phyloP scores from a whole-genome alignment of 2,797 vertebrate species.

The Sparidentex hasta region DNA sequence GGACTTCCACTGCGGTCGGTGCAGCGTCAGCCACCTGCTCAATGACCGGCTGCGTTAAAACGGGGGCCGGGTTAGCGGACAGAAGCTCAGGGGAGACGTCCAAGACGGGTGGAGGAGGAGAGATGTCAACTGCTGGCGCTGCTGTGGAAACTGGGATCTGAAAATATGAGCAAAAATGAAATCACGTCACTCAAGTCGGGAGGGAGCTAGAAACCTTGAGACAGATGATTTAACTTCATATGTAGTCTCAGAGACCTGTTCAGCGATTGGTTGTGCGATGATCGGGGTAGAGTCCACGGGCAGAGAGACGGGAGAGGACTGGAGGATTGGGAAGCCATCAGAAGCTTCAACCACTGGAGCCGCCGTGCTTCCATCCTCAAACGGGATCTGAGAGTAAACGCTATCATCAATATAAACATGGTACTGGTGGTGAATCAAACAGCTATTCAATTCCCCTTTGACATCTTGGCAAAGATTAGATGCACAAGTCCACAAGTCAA shows the following conservation, averaged over 20 bases:
- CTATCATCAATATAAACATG: neutral
- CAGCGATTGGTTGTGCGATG: conserved; percentile 52
- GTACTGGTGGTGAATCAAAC: neutral
- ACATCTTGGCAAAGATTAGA: neutral
- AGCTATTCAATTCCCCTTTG: neutral
- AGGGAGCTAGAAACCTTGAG: accelerated
- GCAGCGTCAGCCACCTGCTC: conserved; percentile 73
- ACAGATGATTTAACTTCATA: neutral
- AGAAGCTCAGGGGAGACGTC: conserved; percentile 12
- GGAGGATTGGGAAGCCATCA: conserved; percentile 3
- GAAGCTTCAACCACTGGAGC: conserved; percentile 37
- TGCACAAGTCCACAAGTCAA: neutral
- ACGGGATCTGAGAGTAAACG: conserved; percentile 51
- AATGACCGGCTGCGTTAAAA: conserved; percentile 40
- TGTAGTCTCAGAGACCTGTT: conserved; percentile 64
- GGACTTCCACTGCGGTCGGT: conserved; percentile 79
- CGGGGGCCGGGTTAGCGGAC: conserved; percentile 37
- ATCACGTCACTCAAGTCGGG: neutral
- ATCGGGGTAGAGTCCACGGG: conserved; percentile 34
- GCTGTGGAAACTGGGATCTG: conserved; percentile 59
- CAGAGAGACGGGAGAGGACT: conserved; percentile 33
- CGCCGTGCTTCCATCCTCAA: conserved; percentile 41
- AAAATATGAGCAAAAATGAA: neutral
- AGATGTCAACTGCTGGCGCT: conserved; percentile 32
- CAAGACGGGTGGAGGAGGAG: conserved; percentile 37